Evolutionary conservation across 1,140 invertebrate species (phyloP), one percentile per base, ranked within the genome.

Genomic region (Armadillidium nasatum): DNA sequence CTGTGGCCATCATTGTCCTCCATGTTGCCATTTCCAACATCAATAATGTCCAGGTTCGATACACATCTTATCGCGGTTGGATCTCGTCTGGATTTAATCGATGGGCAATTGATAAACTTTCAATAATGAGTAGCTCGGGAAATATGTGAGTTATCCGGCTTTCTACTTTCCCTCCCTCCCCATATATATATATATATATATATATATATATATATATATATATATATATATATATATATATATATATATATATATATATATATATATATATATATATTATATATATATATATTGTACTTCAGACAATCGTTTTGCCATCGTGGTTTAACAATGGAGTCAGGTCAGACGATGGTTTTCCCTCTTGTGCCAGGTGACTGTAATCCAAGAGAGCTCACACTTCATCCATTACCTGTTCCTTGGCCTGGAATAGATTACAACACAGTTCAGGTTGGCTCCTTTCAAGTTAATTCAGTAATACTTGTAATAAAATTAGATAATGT

Each of bases 11-110:
- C 71, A 86, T 96, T 44, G 94, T 96, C 0, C 93, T 94, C 1
- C 94, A 96, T 87, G 94, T 94, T 4, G 91, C 90, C 7, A 85
- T 96, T 44, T 88, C 89, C 9, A 90, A 91, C 79, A 89, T 91
- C 22, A 87, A 88, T 13, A 88, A 88, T 60, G 87, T 91, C 0
- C 88, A 92, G 83, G 85, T 96, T 7, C 89, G 91, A 71, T 96
- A 96, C 85, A 92, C 91, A 1, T 93, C 93, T 0, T 96, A 96
- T 85, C 92, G 90, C 76, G 94, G 94, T 4, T 96, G 94, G 94
- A 88, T 96, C 70, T 93, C 91, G n/a, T 93, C 91, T 15, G 94
- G 93, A 0, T 85, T 93, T 50, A 88, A 89, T 69, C 86, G 89
- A 44, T 92, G 93, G 89, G 89, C 88, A 79, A 89, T 96, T 70